phyloP scores from a whole-genome alignment of 2,113 vertebrate species.

The Pituophis catenifer region DNA sequence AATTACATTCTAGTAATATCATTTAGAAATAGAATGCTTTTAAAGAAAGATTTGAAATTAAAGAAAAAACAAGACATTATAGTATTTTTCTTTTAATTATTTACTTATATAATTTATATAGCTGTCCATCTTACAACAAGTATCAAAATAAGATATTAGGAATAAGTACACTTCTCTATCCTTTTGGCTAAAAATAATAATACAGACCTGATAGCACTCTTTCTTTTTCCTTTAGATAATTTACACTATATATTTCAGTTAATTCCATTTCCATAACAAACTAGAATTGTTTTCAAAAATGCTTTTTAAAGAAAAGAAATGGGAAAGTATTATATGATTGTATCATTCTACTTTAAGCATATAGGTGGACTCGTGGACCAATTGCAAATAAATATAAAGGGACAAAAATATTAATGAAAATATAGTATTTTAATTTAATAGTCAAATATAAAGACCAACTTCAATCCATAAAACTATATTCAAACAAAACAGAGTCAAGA shows the following conservation, averaged over 20 bases:
- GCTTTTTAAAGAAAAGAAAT: neutral
- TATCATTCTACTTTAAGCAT: neutral
- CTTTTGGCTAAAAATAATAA: neutral
- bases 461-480: slow-evolving; percentile 38
- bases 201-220: neutral
- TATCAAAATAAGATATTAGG: neutral
- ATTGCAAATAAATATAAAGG: slow-evolving; percentile 11
- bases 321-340: slow-evolving; percentile 5
- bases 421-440: slow-evolving; percentile 28
- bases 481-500: slow-evolving; percentile 41
- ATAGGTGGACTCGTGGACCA: neutral
- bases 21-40: neutral
- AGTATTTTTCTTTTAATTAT: too few species aligned
- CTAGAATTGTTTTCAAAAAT: neutral
- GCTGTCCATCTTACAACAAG: too few species aligned
- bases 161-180: neutral
- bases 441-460: slow-evolving; percentile 31
- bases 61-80: too few species aligned
- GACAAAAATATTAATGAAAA: slow-evolving; percentile 31
- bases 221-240: neutral
- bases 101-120: too few species aligned
- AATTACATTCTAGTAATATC: neutral
- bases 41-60: neutral
- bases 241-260: neutral
- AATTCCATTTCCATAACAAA: neutral